Evolutionary conservation across 2,888 invertebrate genomes (phyloP).

Genomic region (Agelastica alni): DNA sequence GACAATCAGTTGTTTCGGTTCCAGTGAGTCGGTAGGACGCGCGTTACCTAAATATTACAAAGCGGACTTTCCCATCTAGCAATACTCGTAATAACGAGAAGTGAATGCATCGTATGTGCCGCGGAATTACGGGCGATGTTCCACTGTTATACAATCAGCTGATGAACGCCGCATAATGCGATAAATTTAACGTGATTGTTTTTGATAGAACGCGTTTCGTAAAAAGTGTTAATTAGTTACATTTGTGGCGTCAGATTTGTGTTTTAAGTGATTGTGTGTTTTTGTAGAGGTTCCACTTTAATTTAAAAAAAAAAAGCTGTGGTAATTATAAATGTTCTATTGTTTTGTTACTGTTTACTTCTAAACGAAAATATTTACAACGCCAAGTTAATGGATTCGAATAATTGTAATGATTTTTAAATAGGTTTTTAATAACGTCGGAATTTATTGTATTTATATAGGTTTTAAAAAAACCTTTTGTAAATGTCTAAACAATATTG

Average conservation of each 20-base stretch:
- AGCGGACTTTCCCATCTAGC: slow-evolving; percentile 30
- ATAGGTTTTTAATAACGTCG: too few relatives aligned
- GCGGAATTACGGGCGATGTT: slow-evolving; percentile 18
- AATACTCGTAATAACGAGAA: slow-evolving; percentile 20
- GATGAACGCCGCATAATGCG: slow-evolving; percentile 23
- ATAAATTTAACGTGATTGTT: slow-evolving; percentile 45
- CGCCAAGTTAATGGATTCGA: too few relatives aligned
- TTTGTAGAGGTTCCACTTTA: too few relatives aligned
- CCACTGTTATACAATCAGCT: slow-evolving; percentile 17
- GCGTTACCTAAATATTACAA: slow-evolving; percentile 21
- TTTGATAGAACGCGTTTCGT: slow-evolving; percentile 7
- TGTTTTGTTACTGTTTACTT: slow-evolving; percentile 19
- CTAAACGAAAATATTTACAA: not conserved
- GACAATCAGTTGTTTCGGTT: slow-evolving; percentile 26
- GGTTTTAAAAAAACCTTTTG: too few relatives aligned
- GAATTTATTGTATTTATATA: too few relatives aligned
- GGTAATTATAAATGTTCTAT: slow-evolving; percentile 17
- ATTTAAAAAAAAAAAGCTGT: slow-evolving; percentile 3
- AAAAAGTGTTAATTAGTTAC: slow-evolving; percentile 26
- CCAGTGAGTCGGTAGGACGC: slow-evolving; percentile 18
- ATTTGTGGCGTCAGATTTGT: slow-evolving; percentile 17
- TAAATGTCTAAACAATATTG: too few relatives aligned
- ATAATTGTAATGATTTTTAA: too few relatives aligned
- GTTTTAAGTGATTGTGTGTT: slow-evolving; percentile 6
- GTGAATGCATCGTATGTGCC: slow-evolving; percentile 15